These are phyloP conservation scores for Drosophila triauraria DNA, from an alignment of 1,140 invertebrate genomes.

Conservation along the genomic window DNA sequence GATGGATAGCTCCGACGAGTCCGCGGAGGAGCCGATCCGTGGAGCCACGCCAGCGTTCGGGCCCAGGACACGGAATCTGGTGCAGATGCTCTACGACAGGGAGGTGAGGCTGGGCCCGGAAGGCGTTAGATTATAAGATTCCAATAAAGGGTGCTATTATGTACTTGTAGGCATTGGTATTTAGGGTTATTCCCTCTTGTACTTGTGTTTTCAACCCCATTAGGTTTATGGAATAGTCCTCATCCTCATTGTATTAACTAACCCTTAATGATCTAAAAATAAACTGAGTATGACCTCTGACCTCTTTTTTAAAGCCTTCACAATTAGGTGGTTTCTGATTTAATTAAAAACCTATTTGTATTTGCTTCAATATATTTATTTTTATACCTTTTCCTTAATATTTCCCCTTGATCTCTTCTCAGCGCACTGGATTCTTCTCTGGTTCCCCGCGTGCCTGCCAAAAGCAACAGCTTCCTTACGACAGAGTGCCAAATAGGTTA, in stretches of 20 bases:
- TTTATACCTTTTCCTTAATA: not conserved
- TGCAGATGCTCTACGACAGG: conserved; percentile 72
- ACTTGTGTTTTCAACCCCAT: not conserved
- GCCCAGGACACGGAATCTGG: conserved; percentile 62
- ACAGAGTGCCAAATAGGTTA: conserved; percentile 87
- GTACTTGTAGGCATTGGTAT: not conserved
- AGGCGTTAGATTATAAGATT: not conserved
- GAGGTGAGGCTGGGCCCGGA: conserved; percentile 45
- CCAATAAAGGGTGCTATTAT: not conserved
- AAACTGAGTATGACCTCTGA: not conserved
- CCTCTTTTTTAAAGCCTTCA: too few relatives aligned
- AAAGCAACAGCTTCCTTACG: conserved; percentile 85
- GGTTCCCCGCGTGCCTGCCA: conserved; percentile 55
- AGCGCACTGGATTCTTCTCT: conserved; percentile 70
- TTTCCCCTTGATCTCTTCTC: not conserved
- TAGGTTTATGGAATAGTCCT: not conserved
- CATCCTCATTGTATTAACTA: not conserved
- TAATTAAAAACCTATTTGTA: not conserved
- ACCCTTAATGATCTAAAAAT: not conserved
- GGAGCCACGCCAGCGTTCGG: conserved; percentile 27
- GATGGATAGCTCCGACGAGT: conserved; percentile 75
- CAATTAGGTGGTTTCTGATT: not conserved
- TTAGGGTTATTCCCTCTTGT: not conserved
- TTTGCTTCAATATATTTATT: not conserved
- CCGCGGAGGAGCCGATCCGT: conserved; percentile 50